Evolutionary conservation across 2,797 vertebrate genomes (phyloP).

Genomic region (Lophius americanus): DNA sequence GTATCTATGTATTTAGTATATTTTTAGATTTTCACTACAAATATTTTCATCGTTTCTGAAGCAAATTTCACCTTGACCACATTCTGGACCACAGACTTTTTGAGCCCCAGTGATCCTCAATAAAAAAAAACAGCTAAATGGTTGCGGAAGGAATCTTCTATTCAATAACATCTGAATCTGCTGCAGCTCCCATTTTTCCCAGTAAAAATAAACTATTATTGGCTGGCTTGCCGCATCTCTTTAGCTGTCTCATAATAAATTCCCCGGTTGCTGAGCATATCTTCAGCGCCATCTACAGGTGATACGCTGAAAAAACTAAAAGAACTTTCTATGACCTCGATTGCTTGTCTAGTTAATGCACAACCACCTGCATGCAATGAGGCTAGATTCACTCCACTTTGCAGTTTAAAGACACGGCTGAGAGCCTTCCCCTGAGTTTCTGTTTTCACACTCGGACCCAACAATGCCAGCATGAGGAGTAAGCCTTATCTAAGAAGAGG

Average conservation of each 20-base stretch:
- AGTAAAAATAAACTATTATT: conserved; percentile 51
- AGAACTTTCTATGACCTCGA: conserved; percentile 78
- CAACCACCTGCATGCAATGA: conserved; percentile 48
- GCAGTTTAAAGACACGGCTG: conserved; percentile 29
- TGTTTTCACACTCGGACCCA: conserved; percentile 38
- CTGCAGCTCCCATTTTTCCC: conserved; percentile 48
- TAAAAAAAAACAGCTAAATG: conserved; percentile 10
- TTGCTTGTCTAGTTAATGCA: conserved; percentile 63
- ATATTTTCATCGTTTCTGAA: not conserved
- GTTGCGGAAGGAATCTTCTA: conserved; percentile 10
- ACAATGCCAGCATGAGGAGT: conserved; percentile 50
- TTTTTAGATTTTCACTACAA: conserved; percentile 1
- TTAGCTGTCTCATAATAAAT: conserved; percentile 4
- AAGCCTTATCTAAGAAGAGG: conserved; percentile 53
- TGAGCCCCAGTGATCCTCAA: conserved; percentile 5
- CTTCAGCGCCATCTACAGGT: conserved; percentile 75
- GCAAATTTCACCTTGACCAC: conserved; percentile 5
- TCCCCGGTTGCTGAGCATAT: conserved; percentile 27
- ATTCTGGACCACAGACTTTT: not conserved
- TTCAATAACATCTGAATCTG: conserved; percentile 41
- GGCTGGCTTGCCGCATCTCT: conserved; percentile 42
- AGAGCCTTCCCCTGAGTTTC: conserved; percentile 32
- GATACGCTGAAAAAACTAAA: conserved; percentile 46
- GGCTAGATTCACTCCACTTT: conserved; percentile 31
- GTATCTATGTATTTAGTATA: not conserved